Percentiles rank a stretch among this genome's conserved stretches.
Evolutionary conservation across 2,888 invertebrate genomes (phyloP).

Genomic region (Nebria brevicollis): DNA sequence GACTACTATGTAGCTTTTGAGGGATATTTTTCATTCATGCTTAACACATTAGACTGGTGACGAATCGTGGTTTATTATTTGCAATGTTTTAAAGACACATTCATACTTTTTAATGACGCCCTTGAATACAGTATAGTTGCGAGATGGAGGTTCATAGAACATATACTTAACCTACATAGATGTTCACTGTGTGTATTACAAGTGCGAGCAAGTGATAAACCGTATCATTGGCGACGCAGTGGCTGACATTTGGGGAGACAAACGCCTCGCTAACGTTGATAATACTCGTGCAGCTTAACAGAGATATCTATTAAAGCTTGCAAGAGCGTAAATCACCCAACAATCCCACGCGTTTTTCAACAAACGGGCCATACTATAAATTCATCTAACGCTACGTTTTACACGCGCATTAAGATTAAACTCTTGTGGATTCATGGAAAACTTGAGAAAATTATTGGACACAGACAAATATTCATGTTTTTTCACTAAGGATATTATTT

Average conservation of each 20-base stretch:
- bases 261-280: conserved; percentile 43
- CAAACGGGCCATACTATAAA: conserved; percentile 28
- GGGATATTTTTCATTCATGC: too few relatives aligned
- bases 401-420: conserved; percentile 42
- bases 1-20: too few relatives aligned
- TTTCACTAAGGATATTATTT: background rate
- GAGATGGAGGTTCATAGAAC: background rate
- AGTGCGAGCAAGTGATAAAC: background rate
- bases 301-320: conserved; percentile 46
- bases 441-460: background rate
- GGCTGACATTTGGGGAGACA: conserved; percentile 26
- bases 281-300: conserved; percentile 45
- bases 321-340: conserved; percentile 41
- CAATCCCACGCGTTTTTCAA: conserved; percentile 39
- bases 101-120: background rate
- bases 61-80: background rate
- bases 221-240: background rate
- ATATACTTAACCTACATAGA: background rate
- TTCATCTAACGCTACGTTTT: conserved; percentile 37
- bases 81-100: background rate
- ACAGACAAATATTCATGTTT: background rate
- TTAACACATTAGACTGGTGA: background rate
- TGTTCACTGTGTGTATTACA: background rate
- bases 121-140: background rate
- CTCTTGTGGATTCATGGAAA: conserved; percentile 7